These are phyloP conservation scores for Cervus canadensis DNA, from an alignment of 2,113 vertebrate species.

Conservation along the genomic window DNA sequence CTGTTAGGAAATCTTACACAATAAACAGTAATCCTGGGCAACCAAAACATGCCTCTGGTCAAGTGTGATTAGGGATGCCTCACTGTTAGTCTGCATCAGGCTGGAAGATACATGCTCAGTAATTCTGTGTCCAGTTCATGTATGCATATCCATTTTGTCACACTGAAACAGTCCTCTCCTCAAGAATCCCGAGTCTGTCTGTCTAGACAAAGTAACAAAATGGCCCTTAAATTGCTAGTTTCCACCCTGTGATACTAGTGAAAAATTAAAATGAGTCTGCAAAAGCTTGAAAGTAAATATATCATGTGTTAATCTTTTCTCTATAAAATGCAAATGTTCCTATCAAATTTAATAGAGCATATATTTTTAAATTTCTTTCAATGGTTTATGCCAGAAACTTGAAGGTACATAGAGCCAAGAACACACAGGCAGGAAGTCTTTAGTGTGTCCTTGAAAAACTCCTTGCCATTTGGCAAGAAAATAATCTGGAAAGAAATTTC, in stretches of 20 bases:
- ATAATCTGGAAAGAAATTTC: neutral
- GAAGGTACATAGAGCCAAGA: neutral
- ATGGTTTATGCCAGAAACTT: neutral
- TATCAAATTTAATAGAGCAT: neutral
- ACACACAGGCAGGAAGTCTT: neutral
- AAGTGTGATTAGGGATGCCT: too few relatives aligned
- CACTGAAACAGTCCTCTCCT: rapidly evolving
- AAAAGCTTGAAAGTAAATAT: neutral
- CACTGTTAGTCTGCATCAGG: too few relatives aligned
- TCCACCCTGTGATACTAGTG: neutral
- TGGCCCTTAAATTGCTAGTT: neutral
- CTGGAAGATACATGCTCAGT: rapidly evolving
- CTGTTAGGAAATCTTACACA: neutral
- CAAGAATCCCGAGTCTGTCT: neutral
- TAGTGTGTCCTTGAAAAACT: neutral
- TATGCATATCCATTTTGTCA: neutral
- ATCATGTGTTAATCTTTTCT: neutral
- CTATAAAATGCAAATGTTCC: neutral
- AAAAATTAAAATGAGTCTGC: neutral
- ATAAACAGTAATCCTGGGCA: neutral
- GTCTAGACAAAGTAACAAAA: neutral
- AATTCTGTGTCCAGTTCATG: neutral
- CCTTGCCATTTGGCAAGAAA: neutral
- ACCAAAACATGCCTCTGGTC: neutral
- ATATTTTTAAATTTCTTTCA: neutral